Percentiles rank a stretch among this genome's conserved stretches.
phyloP scores from a whole-genome alignment of 2,888 invertebrate genomes.

The Drosophila seclusa region DNA sequence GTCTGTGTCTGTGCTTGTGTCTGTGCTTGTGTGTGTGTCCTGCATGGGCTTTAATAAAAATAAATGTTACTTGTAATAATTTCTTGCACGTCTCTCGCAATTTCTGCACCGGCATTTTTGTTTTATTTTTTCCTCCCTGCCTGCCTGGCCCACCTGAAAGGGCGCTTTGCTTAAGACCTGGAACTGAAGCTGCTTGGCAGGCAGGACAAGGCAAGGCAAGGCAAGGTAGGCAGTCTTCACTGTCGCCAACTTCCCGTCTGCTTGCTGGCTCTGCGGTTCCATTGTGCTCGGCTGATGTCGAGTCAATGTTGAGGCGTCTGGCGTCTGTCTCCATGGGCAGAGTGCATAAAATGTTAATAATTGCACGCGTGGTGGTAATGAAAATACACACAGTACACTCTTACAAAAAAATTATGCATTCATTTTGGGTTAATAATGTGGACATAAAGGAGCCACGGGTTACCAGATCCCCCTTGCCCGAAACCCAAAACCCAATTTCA shows the following conservation, averaged over 20 bases:
- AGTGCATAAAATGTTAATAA: slow-evolving; percentile 78
- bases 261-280: slow-evolving; percentile 17
- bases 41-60: slow-evolving; percentile 74
- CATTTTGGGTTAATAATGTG: slow-evolving; percentile 74
- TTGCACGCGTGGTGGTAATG: slow-evolving; percentile 78
- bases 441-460: slow-evolving; percentile 44
- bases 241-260: slow-evolving; percentile 61
- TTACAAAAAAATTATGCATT: slow-evolving; percentile 64
- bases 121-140: slow-evolving; percentile 36
- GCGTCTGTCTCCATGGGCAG: slow-evolving; percentile 28
- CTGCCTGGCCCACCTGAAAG: slow-evolving; percentile 1
- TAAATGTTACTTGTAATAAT: slow-evolving; percentile 79
- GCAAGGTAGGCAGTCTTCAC: slow-evolving; percentile 5
- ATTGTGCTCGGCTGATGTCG: slow-evolving; percentile 52
- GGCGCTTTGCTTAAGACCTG: neutral
- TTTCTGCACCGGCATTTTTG: slow-evolving; percentile 50
- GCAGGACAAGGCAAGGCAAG: neutral
- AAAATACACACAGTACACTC: slow-evolving; percentile 53
- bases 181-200: neutral
- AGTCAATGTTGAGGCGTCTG: slow-evolving; percentile 30
- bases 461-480: neutral
- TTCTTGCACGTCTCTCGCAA: slow-evolving; percentile 73
- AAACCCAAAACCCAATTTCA: neutral
- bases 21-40: slow-evolving; percentile 32
- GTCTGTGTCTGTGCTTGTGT: neutral